Base-by-base conservation (phyloP, 1,140 invertebrate species). In the Sinonovacula constricta region DNA sequence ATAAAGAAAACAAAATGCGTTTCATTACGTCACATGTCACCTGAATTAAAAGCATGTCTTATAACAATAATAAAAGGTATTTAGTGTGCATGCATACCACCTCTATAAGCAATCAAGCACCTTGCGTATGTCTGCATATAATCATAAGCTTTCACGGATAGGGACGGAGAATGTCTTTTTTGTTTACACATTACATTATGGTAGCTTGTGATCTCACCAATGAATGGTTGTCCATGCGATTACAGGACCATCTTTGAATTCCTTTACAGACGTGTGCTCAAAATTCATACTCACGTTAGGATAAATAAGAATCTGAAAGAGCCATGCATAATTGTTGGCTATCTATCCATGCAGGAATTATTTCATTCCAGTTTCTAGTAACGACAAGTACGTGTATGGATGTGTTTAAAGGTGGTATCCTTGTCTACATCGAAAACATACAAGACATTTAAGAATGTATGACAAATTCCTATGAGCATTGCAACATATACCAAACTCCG, bases 301-400 rank as follows among this genome's bases (percentile, higher is more conserved):
- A 65, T 76, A 76, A n/a, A 76, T 51, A 31, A 76, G 31, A 22
- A 76, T 60, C 72, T 76, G 63, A 39, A 66, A 76, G 59, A 51
- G 28, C 53, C 28, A 59, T 45, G 39, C 39, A 18, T 45, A 18
- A 45, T 45, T 45, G 18, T 18, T 7, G 39, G n/a, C n/a, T n/a
- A n/a, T n/a, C n/a, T n/a, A n/a, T n/a, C n/a, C n/a, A n/a, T n/a
- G n/a, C n/a, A n/a, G n/a, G n/a, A n/a, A n/a, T n/a, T n/a, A n/a
- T n/a, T 18, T 45, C 39, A 18, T 45, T 10, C 39, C 7, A 10
- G 39, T 45, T 10, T 45, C 39, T 10, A 18, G 18, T 45, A 10
- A 45, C 7, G 18, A 10, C 39, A 45, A 45, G 39, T 45, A 7
- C 7, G 7, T 45, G 7, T 10, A 10, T 10, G 39, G 18, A 10